Percentiles rank a stretch among this genome's conserved stretches.
Evolutionary conservation across 2,888 invertebrate genomes (phyloP).

Genomic region (Deilephila elpenor): DNA sequence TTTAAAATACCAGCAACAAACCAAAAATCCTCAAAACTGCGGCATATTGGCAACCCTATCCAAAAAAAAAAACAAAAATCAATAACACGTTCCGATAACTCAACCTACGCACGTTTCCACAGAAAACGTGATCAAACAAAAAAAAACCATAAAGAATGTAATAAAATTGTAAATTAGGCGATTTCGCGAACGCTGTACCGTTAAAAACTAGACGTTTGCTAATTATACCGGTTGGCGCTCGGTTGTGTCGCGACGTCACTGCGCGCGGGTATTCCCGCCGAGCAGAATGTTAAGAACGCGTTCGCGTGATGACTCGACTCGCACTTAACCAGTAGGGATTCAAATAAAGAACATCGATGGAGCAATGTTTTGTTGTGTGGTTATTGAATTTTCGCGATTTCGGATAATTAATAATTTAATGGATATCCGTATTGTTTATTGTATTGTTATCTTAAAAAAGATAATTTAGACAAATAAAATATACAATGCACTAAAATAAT

Average conservation of each 20-base stretch:
- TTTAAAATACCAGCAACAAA: too few relatives aligned
- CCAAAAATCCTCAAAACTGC: too few relatives aligned
- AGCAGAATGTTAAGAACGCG: constrained; percentile 49
- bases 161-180: neutral
- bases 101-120: too few relatives aligned
- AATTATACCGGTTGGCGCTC: constrained; percentile 49
- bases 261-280: constrained; percentile 71
- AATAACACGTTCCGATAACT: neutral
- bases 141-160: neutral
- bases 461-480: too few relatives aligned
- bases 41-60: too few relatives aligned
- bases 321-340: neutral
- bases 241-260: constrained; percentile 42
- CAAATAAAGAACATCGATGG: too few relatives aligned
- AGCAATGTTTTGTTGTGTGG: neutral
- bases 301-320: constrained; percentile 6
- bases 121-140: constrained; percentile 6
- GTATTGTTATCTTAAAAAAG: too few relatives aligned
- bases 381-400: too few relatives aligned
- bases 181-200: constrained; percentile 38
- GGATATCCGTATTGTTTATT: too few relatives aligned
- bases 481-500: too few relatives aligned
- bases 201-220: constrained; percentile 52
- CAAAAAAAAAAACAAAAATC: neutral
- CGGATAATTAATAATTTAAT: too few relatives aligned